A percentile compares a stretch with the other conserved stretches of the same genome.
Conservation (phyloP, 2,888 invertebrate genomes). For the Andrena praecox region DNA sequence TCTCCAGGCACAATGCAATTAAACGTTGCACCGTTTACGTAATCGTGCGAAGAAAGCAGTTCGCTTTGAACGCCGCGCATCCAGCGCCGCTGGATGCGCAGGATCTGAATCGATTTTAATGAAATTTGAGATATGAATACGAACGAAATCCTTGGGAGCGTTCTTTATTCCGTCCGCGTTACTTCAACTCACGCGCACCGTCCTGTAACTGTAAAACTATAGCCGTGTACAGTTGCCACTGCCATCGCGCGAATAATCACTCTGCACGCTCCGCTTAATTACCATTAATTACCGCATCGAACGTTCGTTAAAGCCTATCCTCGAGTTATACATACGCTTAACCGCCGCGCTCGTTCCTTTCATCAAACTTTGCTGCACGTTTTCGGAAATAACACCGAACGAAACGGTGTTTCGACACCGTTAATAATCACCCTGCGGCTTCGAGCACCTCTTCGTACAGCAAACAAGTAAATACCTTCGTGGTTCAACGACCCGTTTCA, state of each 20-base stretch:
- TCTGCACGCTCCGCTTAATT: constrained; percentile 19
- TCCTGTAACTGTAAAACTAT: constrained; percentile 29
- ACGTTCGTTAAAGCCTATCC: constrained; percentile 16
- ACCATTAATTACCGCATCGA: constrained; percentile 48
- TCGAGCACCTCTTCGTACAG: neutral
- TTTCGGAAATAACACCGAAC: constrained; percentile 12
- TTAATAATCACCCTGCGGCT: neutral
- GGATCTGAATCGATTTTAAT: constrained; percentile 7
- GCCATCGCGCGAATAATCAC: constrained; percentile 11
- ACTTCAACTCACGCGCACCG: neutral
- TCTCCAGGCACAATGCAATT: constrained; percentile 26
- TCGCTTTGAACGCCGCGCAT: constrained; percentile 1
- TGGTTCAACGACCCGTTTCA: neutral
- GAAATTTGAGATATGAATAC: neutral
- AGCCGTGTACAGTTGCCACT: constrained; percentile 6
- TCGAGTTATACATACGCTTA: neutral
- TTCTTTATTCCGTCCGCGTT: neutral
- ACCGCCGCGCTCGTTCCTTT: constrained; percentile 23
- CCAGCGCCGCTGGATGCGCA: neutral
- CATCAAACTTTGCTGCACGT: constrained; percentile 30
- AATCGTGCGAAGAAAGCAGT: constrained; percentile 14
- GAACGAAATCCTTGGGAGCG: neutral
- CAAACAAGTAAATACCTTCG: neutral
- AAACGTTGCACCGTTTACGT: constrained; percentile 31
- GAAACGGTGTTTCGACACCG: neutral